Base-by-base conservation (phyloP, 1,140 invertebrate genomes). In the Choristoneura fumiferana region DNA sequence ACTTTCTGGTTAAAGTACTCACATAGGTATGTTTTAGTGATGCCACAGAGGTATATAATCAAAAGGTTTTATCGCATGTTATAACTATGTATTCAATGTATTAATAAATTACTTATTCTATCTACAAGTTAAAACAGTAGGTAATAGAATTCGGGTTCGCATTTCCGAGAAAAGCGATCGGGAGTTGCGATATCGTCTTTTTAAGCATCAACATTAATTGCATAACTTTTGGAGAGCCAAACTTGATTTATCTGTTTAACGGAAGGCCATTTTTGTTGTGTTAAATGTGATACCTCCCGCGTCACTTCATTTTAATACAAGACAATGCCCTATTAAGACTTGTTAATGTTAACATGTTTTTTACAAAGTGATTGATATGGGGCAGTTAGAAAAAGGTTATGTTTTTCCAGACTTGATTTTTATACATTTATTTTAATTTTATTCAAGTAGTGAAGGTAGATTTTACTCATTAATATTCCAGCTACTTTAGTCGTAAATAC, bases 101-200 rank as follows among this genome's bases (percentile, higher is more conserved):
- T 39, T 4, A 2, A 9, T 39, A 39, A 39, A 39, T 39, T 4
- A 39, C 1, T 4, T 39, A 12, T n/a, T n/a, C n/a, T 39, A 12
- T 39, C 13, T 2, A 3, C 22, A 29, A 29, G 22, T n/a, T n/a
- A n/a, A n/a, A n/a, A n/a, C n/a, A n/a, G n/a, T 29, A 29, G 22
- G 22, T 6, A 18, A 29, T 10, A 29, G n/a, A 49, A 49, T 14
- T 49, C 40, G 22, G 22, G 8, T 49, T 49, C n/a, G 22, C 18
- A 22, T 10, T 80, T 80, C 76, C 52, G 5, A 55, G 68, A 76
- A 76, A 37, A 10, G 22, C 35, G 77, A 82, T 78, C 65, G 77
- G 73, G 65, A 57, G 37, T 22, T 12, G 43, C 39, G 78, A 78
- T 81, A 77, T 52, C 61, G 12, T 60, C 65, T 71, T 73, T 72